These are phyloP conservation scores for Lepisosteus osseus DNA, from an alignment of 2,113 vertebrate genomes.

Conservation along the genomic window DNA sequence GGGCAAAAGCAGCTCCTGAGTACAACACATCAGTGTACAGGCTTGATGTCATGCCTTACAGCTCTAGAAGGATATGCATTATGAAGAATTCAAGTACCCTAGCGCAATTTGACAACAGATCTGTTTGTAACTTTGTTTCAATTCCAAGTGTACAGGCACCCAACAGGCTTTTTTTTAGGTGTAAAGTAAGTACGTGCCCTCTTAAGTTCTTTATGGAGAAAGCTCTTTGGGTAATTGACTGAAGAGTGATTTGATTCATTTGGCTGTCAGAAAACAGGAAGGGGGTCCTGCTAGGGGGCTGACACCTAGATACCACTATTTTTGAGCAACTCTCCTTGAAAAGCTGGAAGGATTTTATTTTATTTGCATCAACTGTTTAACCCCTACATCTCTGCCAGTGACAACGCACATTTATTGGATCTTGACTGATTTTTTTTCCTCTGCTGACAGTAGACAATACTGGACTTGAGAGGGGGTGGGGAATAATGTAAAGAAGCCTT, in stretches of 20 bases:
- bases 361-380: background rate
- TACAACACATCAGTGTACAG: too few species aligned
- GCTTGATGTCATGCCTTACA: too few species aligned
- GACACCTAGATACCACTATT: background rate
- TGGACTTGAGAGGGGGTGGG: too few species aligned
- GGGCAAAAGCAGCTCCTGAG: too few species aligned
- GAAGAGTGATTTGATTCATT: constrained; percentile 2
- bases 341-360: background rate
- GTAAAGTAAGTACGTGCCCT: background rate
- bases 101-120: background rate
- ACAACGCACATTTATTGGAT: too few species aligned
- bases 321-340: background rate
- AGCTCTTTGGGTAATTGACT: background rate
- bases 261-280: background rate
- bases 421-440: too few species aligned
- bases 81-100: background rate
- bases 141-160: background rate
- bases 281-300: background rate
- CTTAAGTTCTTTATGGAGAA: background rate
- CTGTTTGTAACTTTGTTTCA: background rate
- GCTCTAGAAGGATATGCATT: too few species aligned
- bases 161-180: background rate
- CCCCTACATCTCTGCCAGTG: background rate
- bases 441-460: too few species aligned
- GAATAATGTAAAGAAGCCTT: too few species aligned